Evolutionary conservation across 2,888 invertebrate species (phyloP).

Genomic region (Tethea ocularis): DNA sequence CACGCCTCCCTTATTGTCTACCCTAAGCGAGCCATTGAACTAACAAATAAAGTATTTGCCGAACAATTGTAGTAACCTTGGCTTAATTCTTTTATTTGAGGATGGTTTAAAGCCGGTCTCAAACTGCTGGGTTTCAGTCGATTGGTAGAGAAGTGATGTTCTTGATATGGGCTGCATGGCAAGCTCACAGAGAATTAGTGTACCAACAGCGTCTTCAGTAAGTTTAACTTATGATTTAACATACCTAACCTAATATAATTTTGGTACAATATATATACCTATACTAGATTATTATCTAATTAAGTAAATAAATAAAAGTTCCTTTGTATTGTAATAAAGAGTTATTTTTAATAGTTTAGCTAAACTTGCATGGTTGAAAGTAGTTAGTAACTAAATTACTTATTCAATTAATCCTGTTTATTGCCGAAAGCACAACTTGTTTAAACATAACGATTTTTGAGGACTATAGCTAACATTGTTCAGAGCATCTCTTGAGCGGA

Average conservation of each 20-base stretch:
- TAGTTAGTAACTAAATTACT: no score
- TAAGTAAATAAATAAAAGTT: background rate
- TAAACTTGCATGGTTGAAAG: no score
- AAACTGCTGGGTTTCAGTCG: background rate
- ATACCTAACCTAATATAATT: background rate
- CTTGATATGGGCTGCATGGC: constrained; percentile 67
- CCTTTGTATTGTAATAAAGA: no score
- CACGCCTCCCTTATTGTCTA: constrained; percentile 54
- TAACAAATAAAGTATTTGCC: constrained; percentile 33
- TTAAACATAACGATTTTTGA: no score
- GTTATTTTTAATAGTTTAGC: no score
- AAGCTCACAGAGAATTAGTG: constrained; percentile 54
- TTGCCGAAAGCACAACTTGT: no score
- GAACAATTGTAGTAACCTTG: constrained; percentile 53
- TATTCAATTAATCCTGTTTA: no score
- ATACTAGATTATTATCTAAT: background rate
- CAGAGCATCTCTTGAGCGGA: no score
- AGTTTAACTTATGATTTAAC: constrained; percentile 32
- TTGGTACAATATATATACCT: no score
- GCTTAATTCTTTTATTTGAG: constrained; percentile 43
- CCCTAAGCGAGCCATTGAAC: constrained; percentile 31
- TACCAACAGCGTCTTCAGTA: constrained; percentile 43
- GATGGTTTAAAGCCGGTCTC: constrained; percentile 4
- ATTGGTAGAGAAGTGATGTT: constrained; percentile 38
- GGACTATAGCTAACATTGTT: no score